phyloP scores from a whole-genome alignment of 2,888 invertebrate genomes.

The Aethes cnicana region DNA sequence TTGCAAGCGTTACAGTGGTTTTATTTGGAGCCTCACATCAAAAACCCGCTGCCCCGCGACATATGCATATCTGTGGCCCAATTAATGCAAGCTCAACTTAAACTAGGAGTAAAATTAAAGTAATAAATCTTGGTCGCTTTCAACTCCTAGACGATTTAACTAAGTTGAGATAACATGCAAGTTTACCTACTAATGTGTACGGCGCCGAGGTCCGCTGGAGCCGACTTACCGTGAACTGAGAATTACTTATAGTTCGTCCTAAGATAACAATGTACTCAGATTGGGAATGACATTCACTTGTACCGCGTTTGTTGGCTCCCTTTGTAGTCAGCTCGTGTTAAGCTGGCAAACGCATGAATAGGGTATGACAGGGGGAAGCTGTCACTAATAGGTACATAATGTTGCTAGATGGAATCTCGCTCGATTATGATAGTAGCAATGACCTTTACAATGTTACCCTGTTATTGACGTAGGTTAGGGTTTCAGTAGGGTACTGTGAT shows the following conservation, averaged over 20 bases:
- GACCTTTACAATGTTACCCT: too few relatives aligned
- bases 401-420: conserved; percentile 11
- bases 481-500: too few relatives aligned
- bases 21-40: too few relatives aligned
- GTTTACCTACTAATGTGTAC: conserved; percentile 24
- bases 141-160: conserved; percentile 26
- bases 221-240: conserved; percentile 33
- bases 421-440: too few relatives aligned
- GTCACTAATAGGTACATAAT: neutral
- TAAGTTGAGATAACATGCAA: conserved; percentile 26
- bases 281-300: conserved; percentile 41
- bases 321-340: conserved; percentile 46
- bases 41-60: too few relatives aligned
- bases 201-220: conserved; percentile 14
- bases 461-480: too few relatives aligned
- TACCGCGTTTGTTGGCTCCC: conserved; percentile 40
- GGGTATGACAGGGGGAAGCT: conserved; percentile 51
- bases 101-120: conserved; percentile 23
- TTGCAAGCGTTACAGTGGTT: too few relatives aligned
- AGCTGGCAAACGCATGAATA: conserved; percentile 52
- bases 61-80: too few relatives aligned
- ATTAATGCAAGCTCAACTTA: conserved; percentile 4
- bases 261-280: conserved; percentile 47
- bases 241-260: conserved; percentile 18
- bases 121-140: conserved; percentile 27